Percentiles rank a stretch among this genome's conserved stretches.
These are phyloP conservation scores for Smittia aterrima DNA, from an alignment of 2,888 invertebrate species.

Conservation along the genomic window DNA sequence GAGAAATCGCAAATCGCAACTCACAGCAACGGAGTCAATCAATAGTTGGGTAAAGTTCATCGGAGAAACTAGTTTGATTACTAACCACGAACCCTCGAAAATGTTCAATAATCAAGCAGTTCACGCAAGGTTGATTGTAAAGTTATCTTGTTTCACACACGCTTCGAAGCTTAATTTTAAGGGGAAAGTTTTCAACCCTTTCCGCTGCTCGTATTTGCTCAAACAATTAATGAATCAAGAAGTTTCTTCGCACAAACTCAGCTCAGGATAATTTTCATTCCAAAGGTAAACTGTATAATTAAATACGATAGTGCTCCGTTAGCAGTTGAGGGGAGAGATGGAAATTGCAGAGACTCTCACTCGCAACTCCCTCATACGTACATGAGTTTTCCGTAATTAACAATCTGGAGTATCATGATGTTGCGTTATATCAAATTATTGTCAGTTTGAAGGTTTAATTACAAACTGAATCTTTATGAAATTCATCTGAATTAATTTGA, in stretches of 20 bases:
- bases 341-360: neutral
- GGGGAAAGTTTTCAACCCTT: neutral
- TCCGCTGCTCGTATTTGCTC: conserved; percentile 22
- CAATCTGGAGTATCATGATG: conserved; percentile 7
- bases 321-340: neutral
- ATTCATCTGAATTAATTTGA: too few relatives aligned
- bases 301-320: conserved; percentile 5
- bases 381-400: neutral
- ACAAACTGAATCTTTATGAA: neutral
- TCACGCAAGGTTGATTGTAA: neutral
- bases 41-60: neutral
- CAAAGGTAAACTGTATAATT: conserved; percentile 21
- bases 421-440: conserved; percentile 7
- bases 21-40: neutral
- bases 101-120: neutral
- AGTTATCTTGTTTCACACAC: neutral
- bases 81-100: neutral
- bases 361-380: neutral
- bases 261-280: conserved; percentile 18
- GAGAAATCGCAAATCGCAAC: too few relatives aligned
- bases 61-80: neutral
- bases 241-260: conserved; percentile 10
- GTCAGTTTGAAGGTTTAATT: conserved; percentile 11
- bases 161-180: neutral
- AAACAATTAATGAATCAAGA: conserved; percentile 33